phyloP scores from a whole-genome alignment of 2,888 invertebrate species.

The Caenorhabditis sp. region DNA sequence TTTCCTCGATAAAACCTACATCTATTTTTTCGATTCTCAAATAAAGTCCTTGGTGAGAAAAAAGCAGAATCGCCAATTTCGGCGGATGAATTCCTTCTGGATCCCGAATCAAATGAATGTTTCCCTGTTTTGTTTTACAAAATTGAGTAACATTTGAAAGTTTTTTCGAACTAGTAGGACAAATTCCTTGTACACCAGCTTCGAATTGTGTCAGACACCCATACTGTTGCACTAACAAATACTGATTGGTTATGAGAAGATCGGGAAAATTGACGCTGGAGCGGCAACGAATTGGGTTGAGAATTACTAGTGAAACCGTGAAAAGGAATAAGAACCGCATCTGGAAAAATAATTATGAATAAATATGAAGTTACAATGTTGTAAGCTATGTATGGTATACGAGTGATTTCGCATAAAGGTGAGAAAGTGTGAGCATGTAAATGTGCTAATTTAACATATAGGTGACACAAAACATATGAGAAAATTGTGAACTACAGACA shows the following conservation, averaged over 20 bases:
- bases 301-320: not conserved
- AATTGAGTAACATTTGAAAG: conserved; percentile 7
- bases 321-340: not conserved
- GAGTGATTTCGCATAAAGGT: too few relatives aligned
- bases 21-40: too few relatives aligned
- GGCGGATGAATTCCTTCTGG: not conserved
- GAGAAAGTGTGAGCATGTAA: too few relatives aligned
- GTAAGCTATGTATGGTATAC: too few relatives aligned
- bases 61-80: conserved; percentile 2
- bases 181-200: conserved; percentile 9
- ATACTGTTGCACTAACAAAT: conserved; percentile 23
- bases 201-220: conserved; percentile 7
- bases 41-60: not conserved
- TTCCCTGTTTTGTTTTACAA: conserved; percentile 45
- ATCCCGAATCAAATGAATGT: conserved; percentile 13
- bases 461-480: too few relatives aligned
- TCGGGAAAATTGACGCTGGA: conserved; percentile 4
- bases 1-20: too few relatives aligned
- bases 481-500: too few relatives aligned
- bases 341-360: too few relatives aligned
- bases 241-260: conserved; percentile 26
- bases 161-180: conserved; percentile 5
- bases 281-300: not conserved
- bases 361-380: too few relatives aligned
- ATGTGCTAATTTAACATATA: too few relatives aligned